Percentiles rank a stretch among this genome's conserved stretches.
phyloP scores from a whole-genome alignment of 2,888 invertebrate genomes.

The Heteropelma amictum region DNA sequence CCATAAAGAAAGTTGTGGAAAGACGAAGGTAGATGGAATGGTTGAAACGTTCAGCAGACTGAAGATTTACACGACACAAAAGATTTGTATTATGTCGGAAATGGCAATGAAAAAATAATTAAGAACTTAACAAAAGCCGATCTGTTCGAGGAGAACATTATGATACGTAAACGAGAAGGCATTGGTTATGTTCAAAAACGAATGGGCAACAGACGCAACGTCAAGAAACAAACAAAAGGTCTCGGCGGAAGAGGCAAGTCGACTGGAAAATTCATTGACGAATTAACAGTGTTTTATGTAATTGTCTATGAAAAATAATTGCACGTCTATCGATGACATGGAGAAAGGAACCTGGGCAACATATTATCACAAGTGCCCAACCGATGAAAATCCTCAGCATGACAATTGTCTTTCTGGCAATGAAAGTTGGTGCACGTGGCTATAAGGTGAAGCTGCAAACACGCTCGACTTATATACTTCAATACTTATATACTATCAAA shows the following conservation, averaged over 20 bases:
- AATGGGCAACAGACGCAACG: too few species aligned
- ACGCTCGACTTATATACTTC: background rate
- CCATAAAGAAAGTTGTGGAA: background rate
- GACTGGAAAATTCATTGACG: too few species aligned
- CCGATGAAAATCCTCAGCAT: constrained; percentile 11
- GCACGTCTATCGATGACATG: constrained; percentile 5
- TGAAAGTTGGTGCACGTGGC: background rate
- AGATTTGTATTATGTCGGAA: too few species aligned
- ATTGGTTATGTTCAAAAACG: constrained; percentile 5
- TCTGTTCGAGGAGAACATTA: background rate
- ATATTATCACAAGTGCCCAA: constrained; percentile 6
- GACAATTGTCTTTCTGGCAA: constrained; percentile 7
- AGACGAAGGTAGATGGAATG: too few species aligned
- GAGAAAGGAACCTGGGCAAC: constrained; percentile 1
- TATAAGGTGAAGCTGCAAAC: too few species aligned
- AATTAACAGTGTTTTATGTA: too few species aligned
- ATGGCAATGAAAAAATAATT: background rate
- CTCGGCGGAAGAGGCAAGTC: too few species aligned
- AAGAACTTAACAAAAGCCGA: background rate
- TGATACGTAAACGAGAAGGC: background rate
- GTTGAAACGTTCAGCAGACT: too few species aligned
- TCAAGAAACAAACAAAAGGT: too few species aligned
- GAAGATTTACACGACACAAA: too few species aligned
- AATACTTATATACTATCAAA: background rate
- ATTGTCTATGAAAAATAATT: too few species aligned